These are phyloP conservation scores for Mixornis gularis DNA, from an alignment of 2,113 vertebrate species.

Conservation along the genomic window DNA sequence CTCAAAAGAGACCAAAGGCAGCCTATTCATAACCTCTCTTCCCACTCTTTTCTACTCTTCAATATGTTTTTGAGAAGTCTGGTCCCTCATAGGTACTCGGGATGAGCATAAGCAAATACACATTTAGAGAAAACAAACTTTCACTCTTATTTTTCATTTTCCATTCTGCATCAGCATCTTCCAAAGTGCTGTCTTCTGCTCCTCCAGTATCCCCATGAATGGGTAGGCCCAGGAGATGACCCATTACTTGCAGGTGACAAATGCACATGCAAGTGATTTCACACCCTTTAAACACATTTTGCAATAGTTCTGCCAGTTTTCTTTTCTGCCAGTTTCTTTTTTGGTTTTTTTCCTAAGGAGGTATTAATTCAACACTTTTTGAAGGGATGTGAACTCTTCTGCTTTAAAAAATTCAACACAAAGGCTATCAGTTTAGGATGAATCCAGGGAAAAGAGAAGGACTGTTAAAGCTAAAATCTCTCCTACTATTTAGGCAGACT, in stretches of 20 bases:
- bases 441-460: background rate
- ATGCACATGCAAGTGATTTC: background rate
- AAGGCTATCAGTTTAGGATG: background rate
- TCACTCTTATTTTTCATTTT: background rate
- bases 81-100: accelerated
- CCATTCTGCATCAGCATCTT: background rate
- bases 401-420: background rate
- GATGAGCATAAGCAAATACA: background rate
- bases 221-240: background rate
- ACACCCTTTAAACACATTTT: background rate
- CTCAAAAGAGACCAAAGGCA: background rate
- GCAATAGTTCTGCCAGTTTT: background rate
- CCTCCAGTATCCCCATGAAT: accelerated
- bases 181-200: background rate
- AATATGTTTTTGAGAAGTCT: background rate
- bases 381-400: background rate
- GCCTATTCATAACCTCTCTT: background rate
- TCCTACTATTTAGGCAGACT: background rate
- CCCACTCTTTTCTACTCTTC: background rate
- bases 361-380: background rate
- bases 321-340: background rate
- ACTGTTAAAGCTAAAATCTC: background rate
- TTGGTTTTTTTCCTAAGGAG: background rate
- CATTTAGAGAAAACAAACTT: background rate
- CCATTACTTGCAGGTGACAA: background rate